Evolutionary conservation across 2,797 vertebrate genomes (phyloP).

Genomic region (Parambassis ranga): DNA sequence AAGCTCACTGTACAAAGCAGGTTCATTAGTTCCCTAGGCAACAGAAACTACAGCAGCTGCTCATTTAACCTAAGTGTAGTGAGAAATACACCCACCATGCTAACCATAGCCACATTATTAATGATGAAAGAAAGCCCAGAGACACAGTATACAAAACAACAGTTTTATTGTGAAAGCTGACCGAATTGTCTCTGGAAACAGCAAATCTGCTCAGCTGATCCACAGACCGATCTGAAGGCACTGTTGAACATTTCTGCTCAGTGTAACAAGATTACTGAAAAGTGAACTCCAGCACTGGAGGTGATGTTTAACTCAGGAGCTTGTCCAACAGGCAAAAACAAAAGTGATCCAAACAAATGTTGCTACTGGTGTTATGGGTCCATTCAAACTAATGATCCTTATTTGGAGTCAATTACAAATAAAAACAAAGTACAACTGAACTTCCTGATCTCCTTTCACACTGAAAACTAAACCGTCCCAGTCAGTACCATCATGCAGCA

Average conservation of each 20-base stretch:
- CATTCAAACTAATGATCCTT: background rate
- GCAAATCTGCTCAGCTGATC: conserved; percentile 23
- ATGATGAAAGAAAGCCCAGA: background rate
- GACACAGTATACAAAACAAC: conserved; percentile 36
- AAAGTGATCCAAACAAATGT: background rate
- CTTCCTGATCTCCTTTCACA: background rate
- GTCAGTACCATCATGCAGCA: too few relatives aligned
- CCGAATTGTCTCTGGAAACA: conserved; percentile 19
- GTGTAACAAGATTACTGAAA: conserved; percentile 35
- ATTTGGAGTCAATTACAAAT: background rate
- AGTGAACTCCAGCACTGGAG: conserved; percentile 34
- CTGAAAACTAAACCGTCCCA: background rate
- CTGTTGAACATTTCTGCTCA: conserved; percentile 71
- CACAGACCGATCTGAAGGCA: conserved; percentile 69
- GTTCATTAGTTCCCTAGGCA: too few relatives aligned
- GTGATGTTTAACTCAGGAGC: conserved; percentile 30
- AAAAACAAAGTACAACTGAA: background rate
- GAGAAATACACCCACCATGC: too few relatives aligned
- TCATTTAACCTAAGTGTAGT: too few relatives aligned
- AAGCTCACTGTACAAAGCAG: too few relatives aligned
- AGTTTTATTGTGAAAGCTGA: conserved; percentile 66
- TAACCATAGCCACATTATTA: background rate
- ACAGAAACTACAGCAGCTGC: too few relatives aligned
- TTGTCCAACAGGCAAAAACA: conserved; percentile 45
- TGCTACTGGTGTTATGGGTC: background rate